These are phyloP conservation scores for Lepeophtheirus salmonis DNA, from an alignment of 1,140 invertebrate genomes.

Conservation along the genomic window DNA sequence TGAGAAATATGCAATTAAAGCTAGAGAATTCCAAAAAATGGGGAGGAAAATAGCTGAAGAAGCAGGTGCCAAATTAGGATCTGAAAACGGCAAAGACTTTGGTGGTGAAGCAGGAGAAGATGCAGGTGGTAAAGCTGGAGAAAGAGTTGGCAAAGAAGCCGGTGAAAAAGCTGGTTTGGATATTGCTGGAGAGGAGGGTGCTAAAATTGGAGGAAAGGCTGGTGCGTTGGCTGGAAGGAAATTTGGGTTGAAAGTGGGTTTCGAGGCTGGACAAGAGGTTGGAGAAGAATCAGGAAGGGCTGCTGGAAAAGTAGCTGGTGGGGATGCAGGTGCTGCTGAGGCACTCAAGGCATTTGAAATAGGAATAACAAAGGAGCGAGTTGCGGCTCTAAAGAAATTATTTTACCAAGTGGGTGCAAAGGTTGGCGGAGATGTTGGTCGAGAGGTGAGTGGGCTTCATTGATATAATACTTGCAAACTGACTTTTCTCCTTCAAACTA, in stretches of 20 bases:
- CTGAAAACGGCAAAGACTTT: constrained; percentile 3
- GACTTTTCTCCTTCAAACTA: no score
- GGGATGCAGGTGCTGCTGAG: constrained; percentile 9
- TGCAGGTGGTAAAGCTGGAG: constrained; percentile 13
- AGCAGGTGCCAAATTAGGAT: constrained; percentile 9
- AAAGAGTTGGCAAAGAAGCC: constrained; percentile 16
- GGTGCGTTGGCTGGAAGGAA: constrained; percentile 15
- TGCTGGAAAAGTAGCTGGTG: constrained; percentile 7
- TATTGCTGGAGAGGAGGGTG: constrained; percentile 12
- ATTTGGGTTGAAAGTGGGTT: constrained; percentile 16
- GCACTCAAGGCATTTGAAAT: constrained; percentile 17
- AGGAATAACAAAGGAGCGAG: constrained; percentile 16
- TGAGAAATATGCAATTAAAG: constrained; percentile 18
- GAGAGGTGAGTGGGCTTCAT: background rate
- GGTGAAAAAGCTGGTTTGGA: constrained; percentile 14
- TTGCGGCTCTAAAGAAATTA: constrained; percentile 17
- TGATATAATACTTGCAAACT: no score
- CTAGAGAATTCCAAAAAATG: constrained; percentile 18
- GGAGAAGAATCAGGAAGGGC: background rate
- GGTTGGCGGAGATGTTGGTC: background rate
- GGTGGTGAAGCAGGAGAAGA: constrained; percentile 12
- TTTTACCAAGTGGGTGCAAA: constrained; percentile 9
- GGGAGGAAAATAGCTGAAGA: constrained; percentile 15
- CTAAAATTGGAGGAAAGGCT: constrained; percentile 8
- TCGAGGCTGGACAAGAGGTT: constrained; percentile 4